Percentiles rank a stretch among this genome's conserved stretches.
Evolutionary conservation across 2,113 vertebrate species (phyloP).

Genomic region (Pelmatolapia mariae): DNA sequence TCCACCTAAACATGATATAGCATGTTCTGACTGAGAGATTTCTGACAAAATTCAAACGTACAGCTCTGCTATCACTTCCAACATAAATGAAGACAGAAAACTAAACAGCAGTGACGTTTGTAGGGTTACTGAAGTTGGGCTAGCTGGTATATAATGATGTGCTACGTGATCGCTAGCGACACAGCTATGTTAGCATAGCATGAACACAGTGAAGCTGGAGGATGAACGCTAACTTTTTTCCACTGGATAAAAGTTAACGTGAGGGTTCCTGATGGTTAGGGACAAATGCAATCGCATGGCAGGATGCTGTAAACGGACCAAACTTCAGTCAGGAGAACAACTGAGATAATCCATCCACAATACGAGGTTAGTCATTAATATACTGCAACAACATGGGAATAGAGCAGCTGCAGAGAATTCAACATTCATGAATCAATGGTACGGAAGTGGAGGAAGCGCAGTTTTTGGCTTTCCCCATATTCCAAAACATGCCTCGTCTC

Average conservation of each 20-base stretch:
- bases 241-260: accelerated
- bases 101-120: neutral
- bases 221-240: accelerated
- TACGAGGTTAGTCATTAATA: accelerated
- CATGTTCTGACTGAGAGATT: neutral
- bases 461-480: neutral
- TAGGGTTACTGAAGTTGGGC: neutral
- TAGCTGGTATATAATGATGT: accelerated
- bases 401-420: accelerated
- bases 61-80: accelerated
- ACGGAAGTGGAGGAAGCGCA: neutral
- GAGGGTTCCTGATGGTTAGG: accelerated
- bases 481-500: neutral
- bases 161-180: accelerated
- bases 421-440: accelerated
- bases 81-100: neutral
- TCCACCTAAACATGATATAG: accelerated
- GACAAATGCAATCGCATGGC: no score
- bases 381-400: accelerated
- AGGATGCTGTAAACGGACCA: no score
- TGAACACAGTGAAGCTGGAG: neutral
- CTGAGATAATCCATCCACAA: no score
- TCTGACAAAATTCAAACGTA: accelerated
- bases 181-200: neutral
- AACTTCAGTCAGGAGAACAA: no score